These are phyloP conservation scores for Caerostris darwini DNA, from an alignment of 1,140 invertebrate species.

Conservation along the genomic window DNA sequence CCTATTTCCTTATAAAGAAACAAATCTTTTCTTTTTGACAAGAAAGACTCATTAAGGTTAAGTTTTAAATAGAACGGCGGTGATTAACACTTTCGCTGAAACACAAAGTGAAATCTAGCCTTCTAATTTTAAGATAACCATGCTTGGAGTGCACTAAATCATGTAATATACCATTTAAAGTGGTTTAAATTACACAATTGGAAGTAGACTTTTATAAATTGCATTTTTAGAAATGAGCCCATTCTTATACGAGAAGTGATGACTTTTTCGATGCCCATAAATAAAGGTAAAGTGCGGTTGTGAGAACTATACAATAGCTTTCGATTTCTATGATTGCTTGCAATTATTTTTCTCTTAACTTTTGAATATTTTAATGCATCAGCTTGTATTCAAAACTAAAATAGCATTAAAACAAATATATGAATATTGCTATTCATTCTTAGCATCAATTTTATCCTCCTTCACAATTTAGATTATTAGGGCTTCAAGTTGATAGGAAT, in stretches of 20 bases:
- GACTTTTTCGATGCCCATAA: not conserved
- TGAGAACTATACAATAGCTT: no score
- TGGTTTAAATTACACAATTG: not conserved
- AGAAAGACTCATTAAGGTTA: slow-evolving; percentile 19
- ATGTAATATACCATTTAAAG: not conserved
- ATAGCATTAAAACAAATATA: no score
- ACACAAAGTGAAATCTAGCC: not conserved
- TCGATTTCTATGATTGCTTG: no score
- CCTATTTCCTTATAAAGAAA: not conserved
- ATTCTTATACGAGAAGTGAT: not conserved
- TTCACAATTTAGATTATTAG: no score
- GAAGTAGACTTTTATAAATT: not conserved
- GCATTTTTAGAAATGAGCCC: not conserved
- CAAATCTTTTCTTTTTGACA: not conserved
- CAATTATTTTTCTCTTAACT: no score
- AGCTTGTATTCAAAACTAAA: no score
- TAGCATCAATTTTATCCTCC: no score
- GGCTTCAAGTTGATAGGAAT: no score
- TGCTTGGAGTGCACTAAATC: not conserved
- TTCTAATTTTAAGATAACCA: not conserved
- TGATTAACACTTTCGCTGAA: not conserved
- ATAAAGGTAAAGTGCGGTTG: not conserved
- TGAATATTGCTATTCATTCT: no score
- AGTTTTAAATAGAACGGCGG: not conserved
- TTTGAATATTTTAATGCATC: no score